A percentile compares a stretch with the other conserved stretches of the same genome.
Evolutionary conservation across 2,888 invertebrate genomes (phyloP).

Genomic region (Synergus umbraculus): DNA sequence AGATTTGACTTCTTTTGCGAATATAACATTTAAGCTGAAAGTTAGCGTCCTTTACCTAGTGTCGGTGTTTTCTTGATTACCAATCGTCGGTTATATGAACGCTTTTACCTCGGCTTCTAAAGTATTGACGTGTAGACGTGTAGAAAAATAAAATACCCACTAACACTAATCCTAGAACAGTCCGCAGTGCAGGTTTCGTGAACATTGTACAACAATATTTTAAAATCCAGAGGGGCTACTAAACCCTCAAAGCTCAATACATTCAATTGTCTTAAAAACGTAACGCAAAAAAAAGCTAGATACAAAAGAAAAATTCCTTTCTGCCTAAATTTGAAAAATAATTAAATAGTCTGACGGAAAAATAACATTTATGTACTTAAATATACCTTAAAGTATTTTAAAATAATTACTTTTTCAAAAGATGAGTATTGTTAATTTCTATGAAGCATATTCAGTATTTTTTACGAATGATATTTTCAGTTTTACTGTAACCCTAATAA

Average conservation of each 20-base stretch:
- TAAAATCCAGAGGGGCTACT: background rate
- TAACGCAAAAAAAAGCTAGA: background rate
- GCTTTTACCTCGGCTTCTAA: background rate
- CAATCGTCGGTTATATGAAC: background rate
- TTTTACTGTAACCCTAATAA: background rate
- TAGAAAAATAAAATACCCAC: slow-evolving; percentile 16
- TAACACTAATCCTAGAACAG: slow-evolving; percentile 15
- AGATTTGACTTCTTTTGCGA: background rate
- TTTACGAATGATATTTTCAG: background rate
- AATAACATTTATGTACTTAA: background rate
- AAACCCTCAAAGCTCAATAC: background rate
- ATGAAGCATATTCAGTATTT: background rate
- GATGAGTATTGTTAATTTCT: background rate
- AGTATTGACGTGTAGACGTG: slow-evolving; percentile 13
- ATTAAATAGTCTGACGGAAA: background rate
- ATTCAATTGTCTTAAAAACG: background rate
- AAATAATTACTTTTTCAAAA: background rate
- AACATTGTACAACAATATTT: background rate
- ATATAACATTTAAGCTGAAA: background rate
- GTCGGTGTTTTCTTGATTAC: background rate
- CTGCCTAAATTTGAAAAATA: background rate
- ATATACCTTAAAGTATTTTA: background rate
- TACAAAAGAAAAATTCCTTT: background rate
- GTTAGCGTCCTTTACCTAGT: background rate
- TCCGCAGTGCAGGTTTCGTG: slow-evolving; percentile 8